Evolutionary conservation across 30 jellyfish, hydroid and myxozoan species (phyloP), one percentile per base, ranked within the genome.

Genomic region (Aurelia coerulea): DNA sequence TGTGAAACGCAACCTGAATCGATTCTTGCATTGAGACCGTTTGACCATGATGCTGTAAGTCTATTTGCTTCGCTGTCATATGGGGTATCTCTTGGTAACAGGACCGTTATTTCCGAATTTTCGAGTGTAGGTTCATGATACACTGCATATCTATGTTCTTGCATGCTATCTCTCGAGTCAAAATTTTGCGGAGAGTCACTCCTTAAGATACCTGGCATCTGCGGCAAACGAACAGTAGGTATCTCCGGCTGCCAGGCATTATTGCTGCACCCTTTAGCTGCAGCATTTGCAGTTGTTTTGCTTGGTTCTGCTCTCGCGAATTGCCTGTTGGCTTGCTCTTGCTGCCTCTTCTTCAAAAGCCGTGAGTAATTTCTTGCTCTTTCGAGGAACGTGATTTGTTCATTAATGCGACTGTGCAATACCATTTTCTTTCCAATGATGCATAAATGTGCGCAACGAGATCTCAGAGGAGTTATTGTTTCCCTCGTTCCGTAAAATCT

Each of bases 361-460:
- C 76, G 31, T 70, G 80, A 83, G 50, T 83, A 59, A 71, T 71
- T 83, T 59, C 81, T 83, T 35, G 80, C 82, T 41, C 92, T 54
- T 7, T n/a, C 68, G n/a, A 67, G 60, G 69, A 81, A 81, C 34
- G 79, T 83, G 92, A 58, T 49, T 56, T 83, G 79, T 15, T 58
- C 92, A 1, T 51, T 51, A 41, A 35, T 64, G 35, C 92, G 85
- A 10, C 74, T 64, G 34, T 83, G 86, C 72, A 83, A 62, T 29
- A 73, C 73, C 79, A 68, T 65, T 64, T 83, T 83, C 80, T 59
- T 65, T 19, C 92, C 92, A 18, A 69, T 71, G 3, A 83, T 37
- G 80, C 92, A 71, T n/a, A 83, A 76, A 42, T 83, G 83, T 23
- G 71, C 80, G 60, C 86, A 83, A 7, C 86, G 86, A 9, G 72